Base-by-base conservation (phyloP, 1,140 invertebrate genomes). In the Microplitis mediator region DNA sequence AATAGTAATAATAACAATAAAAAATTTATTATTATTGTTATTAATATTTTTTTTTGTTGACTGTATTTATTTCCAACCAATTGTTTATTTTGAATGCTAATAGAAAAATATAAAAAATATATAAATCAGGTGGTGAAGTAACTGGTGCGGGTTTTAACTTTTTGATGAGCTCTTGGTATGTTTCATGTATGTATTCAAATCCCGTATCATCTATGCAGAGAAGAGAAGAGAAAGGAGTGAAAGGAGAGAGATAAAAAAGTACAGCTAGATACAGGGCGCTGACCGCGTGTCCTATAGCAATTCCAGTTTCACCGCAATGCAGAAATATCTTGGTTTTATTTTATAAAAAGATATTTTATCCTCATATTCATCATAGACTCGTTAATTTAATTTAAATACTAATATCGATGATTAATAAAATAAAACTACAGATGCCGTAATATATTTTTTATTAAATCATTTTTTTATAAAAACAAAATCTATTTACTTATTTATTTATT, bases 261-360 rank as follows among this genome's bases (percentile, higher is more conserved):
- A 45, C 11, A 45, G 58, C 31, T 39, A 60, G 11, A 23, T 11
- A 62, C 51, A 69, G 74, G 67, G 71, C 71, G 71, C 71, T 73
- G 74, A 75, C 74, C 74, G 71, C 74, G 58, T 60, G 71, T 75
- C 69, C 74, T 75, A 72, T 75, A 75, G 71, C 68, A 73, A 67
- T 75, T 67, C 67, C 71, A 73, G 74, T 72, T 56, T 58, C 69
- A 75, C 71, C 71, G 74, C 74, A 75, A 75, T 75, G 74, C 74
- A 75, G 74, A 65, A 72, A 36, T 56, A 66, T 62, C 63, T 70
- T 45, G 35, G 35, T 66, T 66, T 72, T 60, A 65, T 73, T 73
- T 63, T 71, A 54, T 60, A 60, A 50, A 51, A 54, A 66, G 51
- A 23, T 45, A 52, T 31, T 8, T n/a, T 56, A 34, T 14, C 14